Percentiles rank a stretch among this genome's conserved stretches.
These are phyloP conservation scores for Geotrypetes seraphini DNA, from an alignment of 2,797 vertebrate genomes.

Conservation along the genomic window DNA sequence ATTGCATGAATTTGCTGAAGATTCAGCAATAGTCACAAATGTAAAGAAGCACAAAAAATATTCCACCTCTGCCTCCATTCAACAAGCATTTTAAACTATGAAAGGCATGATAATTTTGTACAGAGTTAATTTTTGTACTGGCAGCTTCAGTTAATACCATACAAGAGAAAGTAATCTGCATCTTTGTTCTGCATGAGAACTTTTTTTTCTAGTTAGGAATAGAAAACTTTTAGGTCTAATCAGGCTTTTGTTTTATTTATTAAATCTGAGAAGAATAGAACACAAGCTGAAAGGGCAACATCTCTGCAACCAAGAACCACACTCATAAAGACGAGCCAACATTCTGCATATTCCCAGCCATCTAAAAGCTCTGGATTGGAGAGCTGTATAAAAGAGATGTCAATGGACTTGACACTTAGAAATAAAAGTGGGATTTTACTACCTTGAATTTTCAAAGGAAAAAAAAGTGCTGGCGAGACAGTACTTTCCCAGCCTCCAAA, in stretches of 20 bases:
- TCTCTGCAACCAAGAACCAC: conserved; percentile 1
- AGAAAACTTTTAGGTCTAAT: conserved; percentile 19
- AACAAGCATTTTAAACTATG: too few species aligned
- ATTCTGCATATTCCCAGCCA: conserved; percentile 9
- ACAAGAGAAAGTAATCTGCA: neutral
- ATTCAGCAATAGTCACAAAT: too few species aligned
- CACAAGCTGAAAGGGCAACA: conserved; percentile 4
- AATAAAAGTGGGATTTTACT: conserved; percentile 11
- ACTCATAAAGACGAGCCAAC: conserved; percentile 14
- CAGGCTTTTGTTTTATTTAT: conserved; percentile 15
- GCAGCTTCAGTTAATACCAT: too few species aligned
- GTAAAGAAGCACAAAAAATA: too few species aligned
- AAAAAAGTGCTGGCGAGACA: neutral
- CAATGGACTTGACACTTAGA: conserved; percentile 4
- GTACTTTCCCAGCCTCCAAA: conserved; percentile 22
- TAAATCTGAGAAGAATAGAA: conserved; percentile 14
- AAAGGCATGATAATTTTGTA: too few species aligned
- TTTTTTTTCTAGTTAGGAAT: neutral
- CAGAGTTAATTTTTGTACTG: too few species aligned
- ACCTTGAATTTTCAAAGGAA: conserved; percentile 11
- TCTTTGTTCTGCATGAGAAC: conserved; percentile 6
- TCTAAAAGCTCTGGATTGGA: conserved; percentile 11
- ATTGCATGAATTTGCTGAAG: too few species aligned
- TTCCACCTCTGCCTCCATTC: too few species aligned
- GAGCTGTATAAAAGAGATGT: conserved; percentile 11